A percentile compares a stretch with the other conserved stretches of the same genome.
Conservation (phyloP, 1,140 invertebrate species). For the Epicauta chinensis region DNA sequence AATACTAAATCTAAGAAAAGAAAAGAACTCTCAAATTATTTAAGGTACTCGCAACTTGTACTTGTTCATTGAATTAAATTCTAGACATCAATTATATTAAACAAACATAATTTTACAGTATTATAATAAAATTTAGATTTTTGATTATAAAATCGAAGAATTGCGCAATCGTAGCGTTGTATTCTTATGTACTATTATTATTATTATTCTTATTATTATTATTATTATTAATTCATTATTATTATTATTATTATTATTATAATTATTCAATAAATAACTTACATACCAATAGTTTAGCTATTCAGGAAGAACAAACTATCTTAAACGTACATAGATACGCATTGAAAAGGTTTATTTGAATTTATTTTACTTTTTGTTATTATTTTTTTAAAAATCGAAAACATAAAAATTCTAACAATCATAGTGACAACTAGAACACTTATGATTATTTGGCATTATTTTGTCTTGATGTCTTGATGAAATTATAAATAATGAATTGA, state of each 20-base stretch:
- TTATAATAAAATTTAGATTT: too few relatives aligned
- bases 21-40: too few relatives aligned
- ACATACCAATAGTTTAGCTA: conserved; percentile 5
- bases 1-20: conserved; percentile 13
- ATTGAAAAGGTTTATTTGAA: conserved; percentile 6
- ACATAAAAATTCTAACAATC: conserved; percentile 33
- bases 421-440: conserved; percentile 36
- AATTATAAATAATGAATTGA: conserved; percentile 36
- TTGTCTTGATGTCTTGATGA: conserved; percentile 20
- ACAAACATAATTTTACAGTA: too few relatives aligned
- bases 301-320: conserved; percentile 20
- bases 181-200: too few relatives aligned
- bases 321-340: conserved; percentile 1
- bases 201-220: too few relatives aligned
- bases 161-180: conserved; percentile 15
- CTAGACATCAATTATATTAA: too few relatives aligned
- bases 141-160: conserved; percentile 13
- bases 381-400: too few relatives aligned
- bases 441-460: conserved; percentile 37
- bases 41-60: conserved; percentile 15
- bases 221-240: too few relatives aligned
- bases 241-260: neutral
- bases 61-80: conserved; percentile 8
- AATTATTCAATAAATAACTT: conserved; percentile 11
- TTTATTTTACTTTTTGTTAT: too few relatives aligned